Percentiles rank a stretch among this genome's conserved stretches.
Evolutionary conservation across 2,888 invertebrate genomes (phyloP).

Genomic region (Gasteruption jaculator): DNA sequence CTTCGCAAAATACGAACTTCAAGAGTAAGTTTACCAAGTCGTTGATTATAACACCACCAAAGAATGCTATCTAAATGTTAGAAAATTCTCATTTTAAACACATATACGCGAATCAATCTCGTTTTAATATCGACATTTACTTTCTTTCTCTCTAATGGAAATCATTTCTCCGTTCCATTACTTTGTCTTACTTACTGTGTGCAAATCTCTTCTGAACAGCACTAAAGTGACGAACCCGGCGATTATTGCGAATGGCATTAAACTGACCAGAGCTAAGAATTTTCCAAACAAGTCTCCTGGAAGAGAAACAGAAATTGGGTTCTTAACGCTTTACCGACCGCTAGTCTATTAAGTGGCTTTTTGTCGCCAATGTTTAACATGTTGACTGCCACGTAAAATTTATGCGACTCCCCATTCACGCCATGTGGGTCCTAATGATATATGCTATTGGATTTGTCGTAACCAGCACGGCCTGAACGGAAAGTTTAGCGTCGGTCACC

Average conservation of each 20-base stretch:
- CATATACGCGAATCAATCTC: background rate
- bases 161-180: too few species aligned
- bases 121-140: background rate
- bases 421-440: too few species aligned
- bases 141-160: too few species aligned
- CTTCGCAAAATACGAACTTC: constrained; percentile 78
- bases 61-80: constrained; percentile 80
- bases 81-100: too few species aligned
- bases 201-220: constrained; percentile 83
- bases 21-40: constrained; percentile 74
- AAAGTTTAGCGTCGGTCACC: too few species aligned
- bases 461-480: too few species aligned
- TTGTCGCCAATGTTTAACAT: too few species aligned
- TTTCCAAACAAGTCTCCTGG: constrained; percentile 81
- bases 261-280: constrained; percentile 75
- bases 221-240: constrained; percentile 81
- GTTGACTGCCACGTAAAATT: too few species aligned
- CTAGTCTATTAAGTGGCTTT: too few species aligned
- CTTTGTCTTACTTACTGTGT: constrained; percentile 67
- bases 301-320: constrained; percentile 47
- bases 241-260: constrained; percentile 78
- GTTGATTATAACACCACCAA: constrained; percentile 72
- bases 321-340: too few species aligned
- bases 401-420: too few species aligned
- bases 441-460: too few species aligned